Base-by-base conservation (phyloP, 2,888 invertebrate species). In the Aproaerema taeniolella region DNA sequence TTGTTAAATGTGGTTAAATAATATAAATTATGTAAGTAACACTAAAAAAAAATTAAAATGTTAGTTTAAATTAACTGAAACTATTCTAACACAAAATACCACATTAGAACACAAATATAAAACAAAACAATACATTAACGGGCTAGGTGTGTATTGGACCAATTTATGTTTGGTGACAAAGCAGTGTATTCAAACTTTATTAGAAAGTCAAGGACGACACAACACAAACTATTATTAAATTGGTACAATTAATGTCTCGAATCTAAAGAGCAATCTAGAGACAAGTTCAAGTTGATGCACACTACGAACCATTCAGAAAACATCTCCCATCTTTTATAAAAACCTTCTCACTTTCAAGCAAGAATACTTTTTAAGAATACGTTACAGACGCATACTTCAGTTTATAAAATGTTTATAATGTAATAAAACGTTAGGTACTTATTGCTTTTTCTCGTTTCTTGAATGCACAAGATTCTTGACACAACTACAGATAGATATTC, bases 201-300 rank as follows among this genome's bases (percentile, higher is more conserved):
- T n/a, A n/a, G n/a, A n/a, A n/a, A 61, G 60, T 70, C 58, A 58
- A 60, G 79, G 83, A 85, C 81, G 73, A 78, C 75, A 82, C 82
- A 80, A 83, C 75, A 80, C 68, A 72, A 62, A 78, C 52, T 67
- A 68, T 28, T 9, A 64, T 53, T 53, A 51, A 49, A 48, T 24
- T 45, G 39, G 47, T 50, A 45, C 30, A 29, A 32, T 9, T n/a
- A 25, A 37, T 15, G 38, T 31, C 34, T 32, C 29, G 34, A 39
- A 40, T 33, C 39, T n/a, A n/a, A n/a, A n/a, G n/a, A n/a, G n/a
- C n/a, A n/a, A n/a, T n/a, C n/a, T n/a, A n/a, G n/a, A n/a, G n/a
- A n/a, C n/a, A n/a, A n/a, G n/a, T n/a, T n/a, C n/a, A n/a, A n/a
- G n/a, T n/a, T n/a, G n/a, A n/a, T n/a, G n/a, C n/a, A n/a, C n/a